Base-by-base conservation (phyloP, 1,140 invertebrate species). In the Ectropis grisescens region DNA sequence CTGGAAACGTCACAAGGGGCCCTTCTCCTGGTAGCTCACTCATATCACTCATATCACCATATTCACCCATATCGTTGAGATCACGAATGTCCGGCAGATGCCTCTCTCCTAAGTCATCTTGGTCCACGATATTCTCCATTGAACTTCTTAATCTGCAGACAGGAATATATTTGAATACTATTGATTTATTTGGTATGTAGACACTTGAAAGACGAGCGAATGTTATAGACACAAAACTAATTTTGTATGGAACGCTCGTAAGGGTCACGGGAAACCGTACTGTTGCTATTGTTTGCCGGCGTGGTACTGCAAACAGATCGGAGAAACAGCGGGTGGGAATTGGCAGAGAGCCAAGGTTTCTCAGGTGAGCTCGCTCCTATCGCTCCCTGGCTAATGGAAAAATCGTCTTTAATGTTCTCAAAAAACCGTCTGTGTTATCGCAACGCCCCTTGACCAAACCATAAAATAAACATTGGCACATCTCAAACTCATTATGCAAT, bases 1-100 rank as follows among this genome's bases (percentile, higher is more conserved):
- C 90, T 0, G 91, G 92, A 72, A 91, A 91, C 26, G 92, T 93
- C 9, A 93, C 90, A 38, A 92, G 59, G 2, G 90, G 90, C 10
- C 69, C 70, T 22, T 78, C 76, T 9, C 58, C 54, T 10, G 52
- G 49, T 8, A 78, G 45, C 53, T 90, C 88, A 5, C 72, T 65
- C 43, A 85, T 64, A 46, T 86, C 83, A 27, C 61, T 52, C 27
- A 81, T 75, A 19, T 76, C 71, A 9, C 71, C 59, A 22, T 79
- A 76, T 36, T 81, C 71, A 23, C 65, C 57, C 56, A 81, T 61
- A 69, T 85, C 72, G 29, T 62, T 58, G n/a, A 80, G 53, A 54
- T 90, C 88, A 5, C 81, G 56, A 25, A 85, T 65, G 42, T 86
- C 83, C 6, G 64, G 53, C 25, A 81, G 54, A 39, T 78, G 68